Evolutionary conservation across 53 echinoderm and acorn worm species (phyloP), one percentile per base, ranked within the genome.

Genomic region (Echinometra lucunter): DNA sequence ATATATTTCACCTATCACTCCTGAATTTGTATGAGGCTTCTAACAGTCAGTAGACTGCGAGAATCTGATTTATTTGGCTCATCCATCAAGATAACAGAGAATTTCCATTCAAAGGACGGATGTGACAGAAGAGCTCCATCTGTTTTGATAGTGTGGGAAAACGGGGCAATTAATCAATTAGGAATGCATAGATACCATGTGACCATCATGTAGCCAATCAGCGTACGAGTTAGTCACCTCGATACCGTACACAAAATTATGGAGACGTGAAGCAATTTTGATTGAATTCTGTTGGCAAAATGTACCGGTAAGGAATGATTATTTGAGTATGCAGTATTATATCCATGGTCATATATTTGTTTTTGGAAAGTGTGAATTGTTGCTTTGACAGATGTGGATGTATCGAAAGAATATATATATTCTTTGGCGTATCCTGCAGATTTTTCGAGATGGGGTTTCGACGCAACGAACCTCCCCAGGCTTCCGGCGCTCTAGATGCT

Each of bases 231-330:
- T 92, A 23, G 92, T 92, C 69, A 92, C 92, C 37, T 92, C 92
- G 92, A 92, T 92, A 92, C 92, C 42, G 74, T 92, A 92, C 92
- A 92, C 92, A 92, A 92, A 32, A 92, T 92, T 63, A 21, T 69
- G 47, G 44, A 69, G 92, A 74, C 72, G 37, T 40, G 21, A 66
- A 89, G 37, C 34, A 57, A 40, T 66, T 60, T 37, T 37, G 42
- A 35, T 66, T 58, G 37, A 60, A 90, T 66, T 37, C 34, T 19
- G 23, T 78, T 78, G 1, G 23, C 72, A 42, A 78, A 38, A 78
- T 78, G 78, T 15, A 78, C 7, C 38, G 78, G 78, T 78, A 78
- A 78, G 78, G 42, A 38, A 42, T 40, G 21, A 78, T 78, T 38
- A 78, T 1, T 19, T 78, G 2, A 42, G 6, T 17, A 21, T 38